A percentile compares a stretch with the other conserved stretches of the same genome.
Conservation (phyloP, 92 coral and sea anemone genomes). For the Phenganax stokvisi region DNA sequence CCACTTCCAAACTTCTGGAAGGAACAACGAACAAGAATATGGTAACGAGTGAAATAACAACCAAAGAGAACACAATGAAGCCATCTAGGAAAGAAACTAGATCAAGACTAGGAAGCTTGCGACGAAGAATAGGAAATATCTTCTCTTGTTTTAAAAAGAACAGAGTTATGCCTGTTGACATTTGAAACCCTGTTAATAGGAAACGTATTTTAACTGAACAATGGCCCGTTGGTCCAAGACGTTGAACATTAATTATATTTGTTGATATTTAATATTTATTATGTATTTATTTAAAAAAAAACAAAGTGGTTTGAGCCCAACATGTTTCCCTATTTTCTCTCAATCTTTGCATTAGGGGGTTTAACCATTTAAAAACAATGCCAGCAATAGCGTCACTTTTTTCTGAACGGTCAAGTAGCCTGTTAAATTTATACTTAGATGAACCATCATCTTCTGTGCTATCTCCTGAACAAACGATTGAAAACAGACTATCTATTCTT, state of each 20-base stretch:
- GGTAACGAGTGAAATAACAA: background rate
- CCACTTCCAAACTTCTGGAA: background rate
- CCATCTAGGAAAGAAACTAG: background rate
- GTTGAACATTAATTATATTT: background rate
- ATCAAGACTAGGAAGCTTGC: slow-evolving; percentile 11
- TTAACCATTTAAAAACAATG: background rate
- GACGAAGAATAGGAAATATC: slow-evolving; percentile 11
- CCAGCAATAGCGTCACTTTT: background rate
- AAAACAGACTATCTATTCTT: slow-evolving; percentile 34
- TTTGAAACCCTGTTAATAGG: background rate
- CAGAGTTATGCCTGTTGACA: slow-evolving; percentile 19
- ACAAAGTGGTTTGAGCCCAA: too few relatives aligned
- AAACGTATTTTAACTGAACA: background rate
- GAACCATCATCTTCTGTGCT: slow-evolving; percentile 28
- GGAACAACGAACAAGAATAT: background rate
- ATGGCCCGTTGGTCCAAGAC: too few relatives aligned
- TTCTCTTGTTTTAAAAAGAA: slow-evolving; percentile 13
- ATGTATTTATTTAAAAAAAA: too few relatives aligned
- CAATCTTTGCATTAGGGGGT: too few relatives aligned
- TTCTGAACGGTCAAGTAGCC: background rate
- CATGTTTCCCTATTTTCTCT: too few relatives aligned
- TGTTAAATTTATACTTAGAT: slow-evolving; percentile 18
- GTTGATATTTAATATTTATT: too few relatives aligned
- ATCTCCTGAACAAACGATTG: slow-evolving; percentile 32
- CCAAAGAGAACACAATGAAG: background rate